Evolutionary conservation across 1,140 invertebrate genomes (phyloP), one percentile per base, ranked within the genome.

Genomic region (Bombus huntii): DNA sequence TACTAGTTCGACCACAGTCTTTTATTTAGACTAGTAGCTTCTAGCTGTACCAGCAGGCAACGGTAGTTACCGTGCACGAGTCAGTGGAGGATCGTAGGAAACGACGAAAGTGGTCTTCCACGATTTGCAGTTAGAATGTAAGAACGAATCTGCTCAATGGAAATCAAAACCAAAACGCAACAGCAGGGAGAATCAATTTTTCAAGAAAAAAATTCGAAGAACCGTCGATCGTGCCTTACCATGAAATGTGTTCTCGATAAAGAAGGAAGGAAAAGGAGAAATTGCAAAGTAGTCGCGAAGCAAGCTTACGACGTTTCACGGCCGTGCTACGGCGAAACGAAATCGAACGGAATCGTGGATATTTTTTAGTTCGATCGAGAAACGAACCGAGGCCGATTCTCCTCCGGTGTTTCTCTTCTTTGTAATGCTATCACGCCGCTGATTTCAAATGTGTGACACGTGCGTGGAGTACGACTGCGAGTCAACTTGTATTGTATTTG

Each of bases 91-190:
- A 53, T 80, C 59, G 77, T 39, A 44, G 37, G 28, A 62, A 39
- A 81, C 42, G 31, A 59, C 18, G 39, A 25, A 3, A 44, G 37
- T 28, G 42, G 13, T 78, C 13, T 9, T 42, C 12, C 39, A n/a
- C 44, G n/a, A 65, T 77, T 37, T 31, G 15, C 9, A 57, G 18
- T 28, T 57, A 77, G 81, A 8, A 44, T 34, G 18, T 83, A 65
- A 74, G 42, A 31, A 84, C 6, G 15, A 57, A 74, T 28, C 59
- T 81, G 84, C 78, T 85, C 79, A 81, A 85, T 42, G 18, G 62
- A 70, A 75, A 85, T 81, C 71, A 66, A 75, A 84, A 72, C 66
- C 47, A 79, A 73, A 70, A 42, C 53, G 37, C n/a, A 44, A 59
- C n/a, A 44, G 47, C 18, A 59, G 37, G 76, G n/a, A 39, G 28